These are phyloP conservation scores for Rhingia rostrata DNA, from an alignment of 2,888 invertebrate species.

Conservation along the genomic window DNA sequence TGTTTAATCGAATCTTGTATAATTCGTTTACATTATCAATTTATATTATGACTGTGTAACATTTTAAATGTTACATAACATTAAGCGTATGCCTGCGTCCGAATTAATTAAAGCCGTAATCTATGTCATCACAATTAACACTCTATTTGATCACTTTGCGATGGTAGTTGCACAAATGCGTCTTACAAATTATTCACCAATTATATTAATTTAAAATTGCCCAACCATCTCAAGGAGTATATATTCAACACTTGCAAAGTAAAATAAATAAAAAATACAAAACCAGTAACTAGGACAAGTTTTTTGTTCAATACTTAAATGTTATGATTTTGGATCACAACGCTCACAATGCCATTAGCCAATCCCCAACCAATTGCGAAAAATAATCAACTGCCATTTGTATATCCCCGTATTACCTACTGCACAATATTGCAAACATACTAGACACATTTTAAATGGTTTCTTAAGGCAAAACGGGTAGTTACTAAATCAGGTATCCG, in stretches of 20 bases:
- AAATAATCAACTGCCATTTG: constrained; percentile 29
- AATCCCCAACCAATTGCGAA: constrained; percentile 51
- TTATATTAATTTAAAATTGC: not conserved
- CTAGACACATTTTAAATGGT: constrained; percentile 21
- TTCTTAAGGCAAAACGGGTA: constrained; percentile 66
- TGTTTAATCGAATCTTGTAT: too few species aligned
- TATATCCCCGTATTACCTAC: constrained; percentile 1
- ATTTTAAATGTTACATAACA: too few species aligned
- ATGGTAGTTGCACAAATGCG: too few species aligned
- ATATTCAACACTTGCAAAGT: not conserved
- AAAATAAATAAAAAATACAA: constrained; percentile 20
- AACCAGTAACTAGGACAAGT: constrained; percentile 62
- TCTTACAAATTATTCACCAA: too few species aligned
- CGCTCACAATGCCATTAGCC: constrained; percentile 15
- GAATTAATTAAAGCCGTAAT: too few species aligned
- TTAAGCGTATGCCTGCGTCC: too few species aligned
- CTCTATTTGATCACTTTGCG: too few species aligned
- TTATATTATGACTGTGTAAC: too few species aligned
- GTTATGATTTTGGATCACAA: constrained; percentile 23
- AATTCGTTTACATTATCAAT: too few species aligned
- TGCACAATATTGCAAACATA: constrained; percentile 14
- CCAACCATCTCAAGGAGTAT: constrained; percentile 46
- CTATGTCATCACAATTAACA: too few species aligned
- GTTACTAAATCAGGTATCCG: constrained; percentile 37
- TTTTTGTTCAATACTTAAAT: constrained; percentile 36